A percentile compares a stretch with the other conserved stretches of the same genome.
Conservation (phyloP, 2,888 invertebrate species). For the Drosophila suboccidentalis region DNA sequence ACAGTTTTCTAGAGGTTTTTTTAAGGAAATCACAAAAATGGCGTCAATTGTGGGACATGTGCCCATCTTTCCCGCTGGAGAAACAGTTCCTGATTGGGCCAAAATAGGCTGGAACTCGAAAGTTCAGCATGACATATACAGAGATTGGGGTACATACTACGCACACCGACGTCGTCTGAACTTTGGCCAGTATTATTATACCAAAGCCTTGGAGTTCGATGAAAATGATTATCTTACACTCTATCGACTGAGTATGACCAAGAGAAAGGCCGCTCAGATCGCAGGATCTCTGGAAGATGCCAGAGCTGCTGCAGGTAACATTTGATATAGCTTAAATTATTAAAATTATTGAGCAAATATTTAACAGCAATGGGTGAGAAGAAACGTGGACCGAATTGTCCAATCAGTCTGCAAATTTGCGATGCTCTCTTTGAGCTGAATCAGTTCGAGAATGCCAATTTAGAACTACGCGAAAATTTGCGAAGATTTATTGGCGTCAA, state of each 20-base stretch:
- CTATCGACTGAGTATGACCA: slow-evolving; percentile 77
- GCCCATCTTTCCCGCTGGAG: slow-evolving; percentile 24
- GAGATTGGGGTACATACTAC: slow-evolving; percentile 83
- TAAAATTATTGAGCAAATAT: background rate
- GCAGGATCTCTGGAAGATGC: slow-evolving; percentile 72
- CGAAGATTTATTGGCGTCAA: slow-evolving; percentile 76
- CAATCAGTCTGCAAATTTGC: slow-evolving; percentile 80
- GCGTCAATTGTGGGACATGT: slow-evolving; percentile 55
- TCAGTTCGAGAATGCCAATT: slow-evolving; percentile 74
- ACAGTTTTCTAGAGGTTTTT: background rate
- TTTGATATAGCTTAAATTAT: background rate
- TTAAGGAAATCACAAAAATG: slow-evolving; percentile 32
- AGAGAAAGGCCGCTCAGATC: slow-evolving; percentile 75
- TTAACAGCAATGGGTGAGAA: slow-evolving; percentile 31
- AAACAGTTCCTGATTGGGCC: slow-evolving; percentile 64
- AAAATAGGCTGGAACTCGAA: slow-evolving; percentile 75
- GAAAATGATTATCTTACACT: slow-evolving; percentile 71
- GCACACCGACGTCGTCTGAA: slow-evolving; percentile 77
- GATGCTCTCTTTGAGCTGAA: slow-evolving; percentile 81
- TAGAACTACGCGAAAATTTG: slow-evolving; percentile 68
- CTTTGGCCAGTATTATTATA: slow-evolving; percentile 77
- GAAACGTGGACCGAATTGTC: slow-evolving; percentile 63
- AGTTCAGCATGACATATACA: slow-evolving; percentile 78
- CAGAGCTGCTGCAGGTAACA: slow-evolving; percentile 70
- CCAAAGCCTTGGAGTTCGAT: slow-evolving; percentile 75